Evolutionary conservation across 2,113 vertebrate species (phyloP).

Genomic region (Tylochromis polylepis): DNA sequence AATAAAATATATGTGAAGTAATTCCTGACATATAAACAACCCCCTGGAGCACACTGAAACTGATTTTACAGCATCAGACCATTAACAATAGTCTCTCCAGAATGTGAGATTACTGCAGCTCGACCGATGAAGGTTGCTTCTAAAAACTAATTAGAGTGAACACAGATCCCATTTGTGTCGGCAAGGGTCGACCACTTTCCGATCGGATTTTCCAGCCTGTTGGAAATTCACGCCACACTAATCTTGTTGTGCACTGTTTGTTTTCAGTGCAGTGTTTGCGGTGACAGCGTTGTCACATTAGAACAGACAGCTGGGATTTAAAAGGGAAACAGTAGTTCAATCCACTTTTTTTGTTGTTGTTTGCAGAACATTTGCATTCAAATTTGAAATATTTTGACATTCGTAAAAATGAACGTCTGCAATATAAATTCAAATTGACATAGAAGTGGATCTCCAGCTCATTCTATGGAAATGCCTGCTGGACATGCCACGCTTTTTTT

Average conservation of each 20-base stretch:
- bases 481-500: not conserved
- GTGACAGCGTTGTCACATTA: constrained; percentile 6
- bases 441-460: not conserved
- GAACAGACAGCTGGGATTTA: not conserved
- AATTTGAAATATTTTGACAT: constrained; percentile 2
- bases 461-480: not conserved
- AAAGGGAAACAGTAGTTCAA: not conserved
- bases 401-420: not conserved
- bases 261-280: not conserved
- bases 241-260: not conserved
- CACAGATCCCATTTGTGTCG: constrained; percentile 7
- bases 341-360: not conserved
- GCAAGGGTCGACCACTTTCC: constrained; percentile 11
- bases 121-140: not conserved
- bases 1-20: not conserved
- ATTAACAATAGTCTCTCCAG: not conserved
- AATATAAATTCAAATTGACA: constrained; percentile 19
- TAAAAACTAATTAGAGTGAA: constrained; percentile 32
- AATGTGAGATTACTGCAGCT: not conserved
- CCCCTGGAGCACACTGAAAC: not conserved
- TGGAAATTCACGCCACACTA: not conserved
- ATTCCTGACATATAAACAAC: not conserved
- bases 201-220: constrained; percentile 26
- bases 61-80: not conserved
- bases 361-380: not conserved